These are phyloP conservation scores for Drosophila testacea DNA, from an alignment of 2,888 invertebrate species.

Conservation along the genomic window DNA sequence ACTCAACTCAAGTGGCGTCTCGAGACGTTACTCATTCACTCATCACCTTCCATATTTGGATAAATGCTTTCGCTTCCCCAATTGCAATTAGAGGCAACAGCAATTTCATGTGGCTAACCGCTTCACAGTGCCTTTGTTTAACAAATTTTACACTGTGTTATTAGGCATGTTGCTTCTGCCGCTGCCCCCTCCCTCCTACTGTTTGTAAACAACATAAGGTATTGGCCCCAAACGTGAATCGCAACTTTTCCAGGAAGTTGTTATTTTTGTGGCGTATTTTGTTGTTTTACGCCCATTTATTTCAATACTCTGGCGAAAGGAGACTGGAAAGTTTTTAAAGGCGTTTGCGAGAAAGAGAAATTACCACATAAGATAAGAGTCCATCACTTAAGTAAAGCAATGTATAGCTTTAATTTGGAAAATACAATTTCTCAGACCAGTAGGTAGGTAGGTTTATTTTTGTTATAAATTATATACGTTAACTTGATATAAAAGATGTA, in stretches of 20 bases:
- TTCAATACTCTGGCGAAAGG: constrained; percentile 21
- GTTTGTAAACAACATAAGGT: constrained; percentile 51
- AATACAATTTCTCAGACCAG: not conserved
- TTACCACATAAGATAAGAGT: not conserved
- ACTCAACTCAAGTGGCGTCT: constrained; percentile 58
- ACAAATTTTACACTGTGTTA: constrained; percentile 41
- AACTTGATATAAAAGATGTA: too few relatives aligned
- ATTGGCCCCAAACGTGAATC: constrained; percentile 45
- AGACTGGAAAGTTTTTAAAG: constrained; percentile 5
- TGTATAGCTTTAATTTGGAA: not conserved
- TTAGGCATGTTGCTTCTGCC: constrained; percentile 5
- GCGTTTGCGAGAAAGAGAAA: not conserved
- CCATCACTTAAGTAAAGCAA: not conserved
- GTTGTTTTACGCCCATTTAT: constrained; percentile 50
- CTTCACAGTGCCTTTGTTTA: constrained; percentile 39
- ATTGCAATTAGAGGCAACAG: constrained; percentile 30
- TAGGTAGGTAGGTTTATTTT: too few relatives aligned
- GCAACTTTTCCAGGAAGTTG: constrained; percentile 74
- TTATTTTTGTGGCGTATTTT: constrained; percentile 48
- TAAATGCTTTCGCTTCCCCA: constrained; percentile 51
- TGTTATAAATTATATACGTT: too few relatives aligned
- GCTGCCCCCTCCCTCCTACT: not conserved
- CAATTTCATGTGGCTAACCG: constrained; percentile 2
- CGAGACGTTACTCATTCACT: constrained; percentile 22
- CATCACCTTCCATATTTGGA: constrained; percentile 55